phyloP scores from a whole-genome alignment of 2,113 vertebrate species.

The Galemys pyrenaicus region DNA sequence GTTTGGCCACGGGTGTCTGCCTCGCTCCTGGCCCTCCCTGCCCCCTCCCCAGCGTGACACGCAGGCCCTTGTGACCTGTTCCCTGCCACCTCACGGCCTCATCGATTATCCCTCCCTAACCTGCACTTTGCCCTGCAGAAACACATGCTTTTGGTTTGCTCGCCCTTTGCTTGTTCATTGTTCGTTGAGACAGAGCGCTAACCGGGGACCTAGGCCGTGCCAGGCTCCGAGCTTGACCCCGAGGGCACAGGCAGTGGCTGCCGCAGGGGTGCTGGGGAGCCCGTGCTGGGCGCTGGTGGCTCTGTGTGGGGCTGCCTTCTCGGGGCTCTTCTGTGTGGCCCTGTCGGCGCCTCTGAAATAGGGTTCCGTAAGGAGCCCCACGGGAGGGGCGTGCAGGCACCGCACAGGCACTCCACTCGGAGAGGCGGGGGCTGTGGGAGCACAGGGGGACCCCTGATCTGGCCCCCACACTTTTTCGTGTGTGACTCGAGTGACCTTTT shows the following conservation, averaged over 20 bases:
- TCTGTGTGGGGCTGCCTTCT: neutral
- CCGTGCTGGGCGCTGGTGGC: too few relatives aligned
- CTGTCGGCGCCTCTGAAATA: neutral
- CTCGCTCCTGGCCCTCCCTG: neutral
- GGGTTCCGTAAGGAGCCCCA: too few relatives aligned
- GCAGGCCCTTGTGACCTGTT: neutral
- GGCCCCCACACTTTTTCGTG: neutral
- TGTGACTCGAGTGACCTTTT: neutral
- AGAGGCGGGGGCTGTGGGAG: neutral
- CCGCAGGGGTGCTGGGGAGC: rapidly evolving
- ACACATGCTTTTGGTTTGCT: neutral
- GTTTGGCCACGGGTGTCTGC: rapidly evolving
- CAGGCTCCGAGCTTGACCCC: neutral
- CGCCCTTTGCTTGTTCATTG: too few relatives aligned
- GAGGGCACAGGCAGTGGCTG: neutral
- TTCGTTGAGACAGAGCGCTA: too few relatives aligned
- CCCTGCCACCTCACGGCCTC: neutral
- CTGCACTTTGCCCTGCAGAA: neutral
- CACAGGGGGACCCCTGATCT: neutral
- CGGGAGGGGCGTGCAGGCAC: too few relatives aligned
- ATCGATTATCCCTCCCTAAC: neutral
- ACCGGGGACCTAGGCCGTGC: neutral
- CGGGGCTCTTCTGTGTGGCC: neutral
- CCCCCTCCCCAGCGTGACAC: neutral
- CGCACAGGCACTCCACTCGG: rapidly evolving